Evolutionary conservation across 2,113 vertebrate species (phyloP).

Genomic region (Piaya cayana): DNA sequence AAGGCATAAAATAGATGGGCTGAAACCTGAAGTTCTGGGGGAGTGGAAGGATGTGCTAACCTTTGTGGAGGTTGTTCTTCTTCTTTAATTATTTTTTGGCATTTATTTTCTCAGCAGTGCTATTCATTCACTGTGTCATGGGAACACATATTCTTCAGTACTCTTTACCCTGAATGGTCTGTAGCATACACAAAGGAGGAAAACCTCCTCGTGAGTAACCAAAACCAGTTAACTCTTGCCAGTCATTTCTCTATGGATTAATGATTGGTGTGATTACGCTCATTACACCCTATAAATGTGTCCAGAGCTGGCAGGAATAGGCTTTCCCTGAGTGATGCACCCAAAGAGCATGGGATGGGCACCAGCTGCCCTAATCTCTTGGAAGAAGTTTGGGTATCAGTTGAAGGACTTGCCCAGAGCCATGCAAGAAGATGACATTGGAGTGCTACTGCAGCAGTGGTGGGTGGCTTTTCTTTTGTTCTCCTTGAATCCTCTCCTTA

Average conservation of each 20-base stretch:
- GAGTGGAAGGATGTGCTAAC: not conserved
- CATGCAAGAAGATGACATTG: accelerated
- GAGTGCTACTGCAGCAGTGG: not conserved
- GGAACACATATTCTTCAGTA: not conserved
- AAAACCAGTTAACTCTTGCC: not conserved
- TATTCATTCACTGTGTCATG: not conserved
- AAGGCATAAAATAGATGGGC: not conserved
- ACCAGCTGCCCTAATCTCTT: accelerated
- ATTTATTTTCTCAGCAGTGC: not conserved
- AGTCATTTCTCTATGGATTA: not conserved
- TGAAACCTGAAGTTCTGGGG: not conserved
- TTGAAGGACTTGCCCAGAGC: not conserved
- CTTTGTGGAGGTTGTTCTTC: not conserved
- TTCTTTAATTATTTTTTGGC: not conserved
- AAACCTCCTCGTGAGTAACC: not conserved
- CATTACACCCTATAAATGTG: accelerated
- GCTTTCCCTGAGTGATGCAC: not conserved
- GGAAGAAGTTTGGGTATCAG: not conserved
- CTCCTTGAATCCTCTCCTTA: not conserved
- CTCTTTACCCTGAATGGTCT: not conserved
- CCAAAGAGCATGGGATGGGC: accelerated
- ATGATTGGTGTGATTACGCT: not conserved
- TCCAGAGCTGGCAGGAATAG: not conserved
- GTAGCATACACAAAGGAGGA: not conserved
- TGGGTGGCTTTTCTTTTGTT: not conserved